These are phyloP conservation scores for Gymnobelideus leadbeateri DNA, from an alignment of 2,113 vertebrate species.

Conservation along the genomic window DNA sequence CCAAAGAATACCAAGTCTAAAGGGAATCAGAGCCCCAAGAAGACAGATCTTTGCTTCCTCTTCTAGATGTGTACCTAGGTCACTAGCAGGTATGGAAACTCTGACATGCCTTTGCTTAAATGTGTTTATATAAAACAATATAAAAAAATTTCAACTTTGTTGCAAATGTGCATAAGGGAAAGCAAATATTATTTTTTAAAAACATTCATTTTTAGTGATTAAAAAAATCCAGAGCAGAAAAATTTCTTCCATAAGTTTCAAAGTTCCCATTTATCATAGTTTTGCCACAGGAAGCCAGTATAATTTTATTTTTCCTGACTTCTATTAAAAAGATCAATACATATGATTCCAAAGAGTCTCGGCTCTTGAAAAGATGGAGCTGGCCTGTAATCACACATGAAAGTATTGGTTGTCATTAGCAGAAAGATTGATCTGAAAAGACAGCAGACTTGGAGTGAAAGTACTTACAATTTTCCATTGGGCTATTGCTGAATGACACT, in stretches of 20 bases:
- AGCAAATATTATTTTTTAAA: conserved; percentile 87
- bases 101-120: conserved; percentile 68
- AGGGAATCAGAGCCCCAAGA: neutral
- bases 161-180: conserved; percentile 88
- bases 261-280: conserved; percentile 91
- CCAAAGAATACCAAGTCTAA: neutral
- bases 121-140: conserved; percentile 82
- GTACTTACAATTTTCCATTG: conserved; percentile 85
- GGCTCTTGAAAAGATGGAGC: conserved; percentile 90
- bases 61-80: conserved; percentile 57
- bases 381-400: conserved; percentile 91
- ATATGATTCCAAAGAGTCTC: conserved; percentile 92
- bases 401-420: conserved; percentile 92
- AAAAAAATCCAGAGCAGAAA: conserved; percentile 86
- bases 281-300: conserved; percentile 86
- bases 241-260: conserved; percentile 86
- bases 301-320: conserved; percentile 95
- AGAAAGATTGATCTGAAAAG: conserved; percentile 87
- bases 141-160: conserved; percentile 85
- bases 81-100: conserved; percentile 72
- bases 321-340: conserved; percentile 95
- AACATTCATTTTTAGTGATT: conserved; percentile 87
- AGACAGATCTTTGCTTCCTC: conserved; percentile 22
- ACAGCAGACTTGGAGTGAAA: conserved; percentile 82
- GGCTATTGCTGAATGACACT: conserved; percentile 79